phyloP scores from a whole-genome alignment of 2,888 invertebrate genomes.

The Perithous albicinctus region DNA sequence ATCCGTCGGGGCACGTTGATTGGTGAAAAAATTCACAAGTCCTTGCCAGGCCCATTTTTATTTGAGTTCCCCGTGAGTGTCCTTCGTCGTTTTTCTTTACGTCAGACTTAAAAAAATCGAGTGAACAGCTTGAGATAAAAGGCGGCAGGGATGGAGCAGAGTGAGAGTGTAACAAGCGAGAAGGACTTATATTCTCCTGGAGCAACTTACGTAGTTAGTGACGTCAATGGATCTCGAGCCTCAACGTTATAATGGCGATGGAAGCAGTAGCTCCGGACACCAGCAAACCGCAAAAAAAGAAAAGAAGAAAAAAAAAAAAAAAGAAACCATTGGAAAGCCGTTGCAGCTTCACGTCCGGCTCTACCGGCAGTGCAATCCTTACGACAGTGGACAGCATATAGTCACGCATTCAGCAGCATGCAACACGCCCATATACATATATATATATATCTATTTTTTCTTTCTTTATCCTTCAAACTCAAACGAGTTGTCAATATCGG shows the following conservation, averaged over 20 bases:
- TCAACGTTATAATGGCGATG: constrained; percentile 31
- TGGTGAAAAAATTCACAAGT: too few relatives aligned
- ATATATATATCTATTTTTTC: too few relatives aligned
- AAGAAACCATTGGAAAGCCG: constrained; percentile 36
- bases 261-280: constrained; percentile 32
- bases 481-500: background rate
- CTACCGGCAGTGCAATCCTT: background rate
- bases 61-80: too few relatives aligned
- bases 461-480: background rate
- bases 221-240: constrained; percentile 64
- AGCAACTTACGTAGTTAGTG: constrained; percentile 55
- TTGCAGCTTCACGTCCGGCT: constrained; percentile 30
- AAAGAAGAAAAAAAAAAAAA: too few relatives aligned
- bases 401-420: background rate
- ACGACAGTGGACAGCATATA: constrained; percentile 1
- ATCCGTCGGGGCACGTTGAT: too few relatives aligned
- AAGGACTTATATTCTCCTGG: constrained; percentile 35
- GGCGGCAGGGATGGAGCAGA: constrained; percentile 33
- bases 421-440: background rate
- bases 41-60: too few relatives aligned
- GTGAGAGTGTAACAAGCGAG: constrained; percentile 53
- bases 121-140: too few relatives aligned
- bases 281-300: constrained; percentile 26
- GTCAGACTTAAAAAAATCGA: constrained; percentile 46
- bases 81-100: too few relatives aligned